Base-by-base conservation (phyloP, 2,797 vertebrate genomes). In the Threskiornis aethiopicus region DNA sequence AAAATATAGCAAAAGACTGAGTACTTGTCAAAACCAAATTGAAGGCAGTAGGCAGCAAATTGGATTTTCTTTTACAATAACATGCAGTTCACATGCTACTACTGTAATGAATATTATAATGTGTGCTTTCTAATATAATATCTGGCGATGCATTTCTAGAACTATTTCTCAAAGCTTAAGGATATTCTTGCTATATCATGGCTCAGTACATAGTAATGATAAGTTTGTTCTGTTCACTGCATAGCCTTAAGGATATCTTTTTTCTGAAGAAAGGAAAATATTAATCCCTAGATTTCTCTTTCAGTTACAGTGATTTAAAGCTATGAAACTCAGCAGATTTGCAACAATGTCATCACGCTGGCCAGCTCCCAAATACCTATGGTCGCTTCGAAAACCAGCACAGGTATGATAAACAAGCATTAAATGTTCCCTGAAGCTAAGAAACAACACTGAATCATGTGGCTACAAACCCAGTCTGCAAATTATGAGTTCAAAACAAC, bases 51-150 rank as follows among this genome's bases (percentile, higher is more conserved):
- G 83, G 88, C 95, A 97, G 95, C 90, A 96, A 97, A 98, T 97
- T 98, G 95, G 84, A 98, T 98, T 98, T 98, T 97, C 94, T 97
- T 96, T 96, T 96, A 96, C 93, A 97, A 96, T 92, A 97, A 94
- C 91, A 97, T 77, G 77, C 84, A 93, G 76, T 96, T 97, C 94
- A 95, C 91, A 96, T 97, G 96, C 85, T 90, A 95, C 87, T 79
- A 83, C 72, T 86, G 58, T 91, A 97, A 96, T 95, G 97, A 96
- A 98, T 97, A 97, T 96, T 97, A 95, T 91, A 97, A 96, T 96
- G 82, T 90, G 87, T 87, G 55, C 42, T 96, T 96, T 94, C 94
- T 94, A 91, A 94, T 92, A 91, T 82, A 89, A 92, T 94, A 96
- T 93, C 89, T 97, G 82, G 85, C 88, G 76, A 95, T 93, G 91